Base-by-base conservation (phyloP, 2,797 vertebrate species). In the Coreius guichenoti region DNA sequence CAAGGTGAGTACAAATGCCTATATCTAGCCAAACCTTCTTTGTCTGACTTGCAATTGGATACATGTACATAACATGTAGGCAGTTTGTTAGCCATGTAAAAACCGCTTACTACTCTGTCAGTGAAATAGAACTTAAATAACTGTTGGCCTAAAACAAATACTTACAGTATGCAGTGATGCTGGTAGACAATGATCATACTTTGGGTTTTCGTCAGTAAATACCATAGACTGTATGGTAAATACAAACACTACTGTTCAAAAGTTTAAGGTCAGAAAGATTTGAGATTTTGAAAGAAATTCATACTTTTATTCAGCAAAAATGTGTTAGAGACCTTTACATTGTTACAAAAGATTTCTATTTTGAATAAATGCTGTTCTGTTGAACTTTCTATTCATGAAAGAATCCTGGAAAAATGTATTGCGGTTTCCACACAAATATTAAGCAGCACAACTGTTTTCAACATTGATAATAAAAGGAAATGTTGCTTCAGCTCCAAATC, bases 1-100 rank as follows among this genome's bases (percentile, higher is more conserved):
- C 92, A 93, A 93, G 92, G 91, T 90, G 91, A 93, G 90, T 87
- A 85, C 90, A 91, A 82, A 86, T 85, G 82, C 89, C 89, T 87
- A 87, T 76, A 68, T 87, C 84, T 82, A 80, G 84, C 83, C 85
- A 12, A 26, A 89, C 67, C 81, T 69, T 47, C 74, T 88, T 80
- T 56, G 89, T 90, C 80, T 26, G 26, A 86, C 70, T 80, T 78
- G 83, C 39, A 74, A 69, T 58, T 36, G 74, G 75, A 89, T 72
- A 84, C 85, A 85, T 81, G 45, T 29, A 39, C 69, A 31, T 47
- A 86, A 45, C 68, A 80, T 81, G 61, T 67, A 73, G 70, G 51
- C 33, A 79, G 31, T 86, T 86, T 88, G 47, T 80, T 67, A 77
- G 31, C 51, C 21, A 51, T 47, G 16, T 70, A 69, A 77, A 73